Percentiles rank a stretch among this genome's conserved stretches.
phyloP scores from a whole-genome alignment of 2,113 vertebrate genomes.

The Rutilus rutilus region DNA sequence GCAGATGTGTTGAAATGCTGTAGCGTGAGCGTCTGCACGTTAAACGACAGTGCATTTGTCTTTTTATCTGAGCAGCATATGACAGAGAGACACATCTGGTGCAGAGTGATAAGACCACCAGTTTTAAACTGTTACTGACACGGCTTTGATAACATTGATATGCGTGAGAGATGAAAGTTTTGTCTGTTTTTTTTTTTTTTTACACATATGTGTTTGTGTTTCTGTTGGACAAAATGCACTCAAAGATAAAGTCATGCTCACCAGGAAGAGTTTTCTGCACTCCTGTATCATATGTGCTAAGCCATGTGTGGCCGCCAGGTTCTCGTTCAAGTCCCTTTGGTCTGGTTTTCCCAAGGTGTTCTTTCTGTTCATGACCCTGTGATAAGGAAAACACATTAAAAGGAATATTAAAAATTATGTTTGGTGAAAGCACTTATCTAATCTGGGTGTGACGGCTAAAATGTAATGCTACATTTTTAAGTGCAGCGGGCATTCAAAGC shows the following conservation, averaged over 20 bases:
- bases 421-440: not conserved
- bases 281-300: conserved; percentile 97
- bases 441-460: not conserved
- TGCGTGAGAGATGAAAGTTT: not conserved
- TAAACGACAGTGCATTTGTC: not conserved
- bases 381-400: conserved; percentile 52
- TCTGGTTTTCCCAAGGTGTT: conserved; percentile 93
- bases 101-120: conserved; percentile 14
- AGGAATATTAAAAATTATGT: not conserved
- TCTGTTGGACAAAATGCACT: not conserved
- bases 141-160: not conserved
- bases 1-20: not conserved
- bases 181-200: not conserved
- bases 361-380: conserved; percentile 96
- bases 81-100: conserved; percentile 35
- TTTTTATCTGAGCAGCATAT: not conserved
- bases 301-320: conserved; percentile 93
- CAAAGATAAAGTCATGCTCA: conserved; percentile 67
- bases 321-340: conserved; percentile 96
- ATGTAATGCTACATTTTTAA: conserved; percentile 33
- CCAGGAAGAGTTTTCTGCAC: conserved; percentile 94
- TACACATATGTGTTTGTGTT: not conserved
- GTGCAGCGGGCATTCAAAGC: conserved; percentile 33
- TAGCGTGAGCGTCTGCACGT: not conserved
- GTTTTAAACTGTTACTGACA: not conserved